Base-by-base conservation (phyloP, 2,888 invertebrate species). In the Timema podura region DNA sequence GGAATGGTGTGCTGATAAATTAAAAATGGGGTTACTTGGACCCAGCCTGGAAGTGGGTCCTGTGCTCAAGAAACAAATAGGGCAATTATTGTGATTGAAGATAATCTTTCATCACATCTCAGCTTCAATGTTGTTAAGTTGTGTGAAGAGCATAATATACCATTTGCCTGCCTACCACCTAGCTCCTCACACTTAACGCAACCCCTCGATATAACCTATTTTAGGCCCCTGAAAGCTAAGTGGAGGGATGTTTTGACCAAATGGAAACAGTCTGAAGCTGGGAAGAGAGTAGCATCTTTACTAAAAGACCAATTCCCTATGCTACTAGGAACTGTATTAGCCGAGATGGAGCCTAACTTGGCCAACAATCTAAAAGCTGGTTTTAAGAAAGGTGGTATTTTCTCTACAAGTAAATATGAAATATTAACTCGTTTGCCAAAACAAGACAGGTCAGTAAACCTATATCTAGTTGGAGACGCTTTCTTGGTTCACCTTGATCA, bases 161-260 rank as follows among this genome's bases (percentile, higher is more conserved):
- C 1, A 65, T 65, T 65, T 10, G 45, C 6, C 9, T 65, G 65
- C 46, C 46, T 65, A 7, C 77, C 76, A 11, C 71, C 75, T 13
- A 77, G 77, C 71, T 65, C 71, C 10, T 75, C 75, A 9, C 75
- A 76, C 68, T 48, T 75, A 9, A 72, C 73, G 7, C 75, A 76
- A 44, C 74, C 76, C 10, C 66, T 75, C 13, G 75, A 76, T 72
- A 75, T 77, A 3, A 72, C 74, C 6, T 74, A 72, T 59, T 78
- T 76, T 68, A 44, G 67, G 8, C 76, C 76, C 10, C 73, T 75
- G 68, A 77, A 77, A 65, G 65, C 59, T 46, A 54, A 65, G 9
- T 78, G 77, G 78, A 49, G 73, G 57, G 61, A 49, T 51, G 67
- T 75, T 9, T 49, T 76, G 16, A 65, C 47, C 7, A 64, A 72